These are phyloP conservation scores for Grapholita molesta DNA, from an alignment of 1,140 invertebrate species.

Conservation along the genomic window DNA sequence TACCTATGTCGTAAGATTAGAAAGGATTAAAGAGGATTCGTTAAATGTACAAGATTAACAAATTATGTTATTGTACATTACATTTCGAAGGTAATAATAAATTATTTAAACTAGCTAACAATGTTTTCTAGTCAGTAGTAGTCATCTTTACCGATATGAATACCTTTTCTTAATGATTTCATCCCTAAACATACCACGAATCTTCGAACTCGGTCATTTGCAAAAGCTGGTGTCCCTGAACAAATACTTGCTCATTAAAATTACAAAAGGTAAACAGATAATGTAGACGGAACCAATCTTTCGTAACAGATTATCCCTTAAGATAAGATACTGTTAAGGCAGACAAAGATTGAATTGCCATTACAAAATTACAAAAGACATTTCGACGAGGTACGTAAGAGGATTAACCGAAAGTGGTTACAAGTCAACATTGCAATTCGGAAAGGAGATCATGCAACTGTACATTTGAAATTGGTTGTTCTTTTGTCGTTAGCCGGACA, in stretches of 20 bases:
- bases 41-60: no score
- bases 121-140: not conserved
- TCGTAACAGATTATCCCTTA: conserved; percentile 39
- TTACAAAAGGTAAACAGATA: conserved; percentile 49
- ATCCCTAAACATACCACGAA: conserved; percentile 7
- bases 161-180: not conserved
- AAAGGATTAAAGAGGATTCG: no score
- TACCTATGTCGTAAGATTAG: no score
- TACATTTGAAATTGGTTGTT: conserved; percentile 1
- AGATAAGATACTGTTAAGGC: conserved; percentile 41
- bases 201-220: conserved; percentile 32
- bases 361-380: conserved; percentile 48
- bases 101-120: no score
- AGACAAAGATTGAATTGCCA: conserved; percentile 53
- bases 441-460: not conserved
- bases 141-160: not conserved
- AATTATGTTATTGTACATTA: no score
- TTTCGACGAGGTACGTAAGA: conserved; percentile 27
- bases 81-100: no score
- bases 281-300: conserved; percentile 48
- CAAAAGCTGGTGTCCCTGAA: conserved; percentile 34
- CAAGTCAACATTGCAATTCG: conserved; percentile 21
- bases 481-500: not conserved
- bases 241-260: conserved; percentile 45
- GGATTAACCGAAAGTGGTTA: conserved; percentile 27